phyloP scores from a whole-genome alignment of 2,113 vertebrate genomes.

The Passerina amoena region DNA sequence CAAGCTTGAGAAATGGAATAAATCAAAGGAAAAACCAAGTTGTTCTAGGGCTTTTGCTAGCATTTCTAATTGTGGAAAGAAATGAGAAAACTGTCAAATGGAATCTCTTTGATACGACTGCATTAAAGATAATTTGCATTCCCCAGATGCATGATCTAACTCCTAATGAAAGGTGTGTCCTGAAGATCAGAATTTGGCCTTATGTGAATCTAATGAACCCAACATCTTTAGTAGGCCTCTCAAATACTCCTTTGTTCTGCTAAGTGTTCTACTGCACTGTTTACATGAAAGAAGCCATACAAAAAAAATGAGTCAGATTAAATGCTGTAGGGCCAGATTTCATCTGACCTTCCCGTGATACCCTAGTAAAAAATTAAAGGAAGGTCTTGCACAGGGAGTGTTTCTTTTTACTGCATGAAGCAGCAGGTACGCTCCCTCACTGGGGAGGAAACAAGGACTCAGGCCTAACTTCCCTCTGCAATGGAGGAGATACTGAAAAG shows the following conservation, averaged over 20 bases:
- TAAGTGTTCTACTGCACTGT: conserved; percentile 1
- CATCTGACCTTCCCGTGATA: not conserved
- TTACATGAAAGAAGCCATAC: conserved; percentile 30
- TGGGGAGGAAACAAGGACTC: not conserved
- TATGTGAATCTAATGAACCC: conserved; percentile 20
- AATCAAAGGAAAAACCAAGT: conserved; percentile 10
- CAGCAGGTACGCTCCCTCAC: not conserved
- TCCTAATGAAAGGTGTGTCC: conserved; percentile 49
- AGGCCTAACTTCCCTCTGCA: not conserved
- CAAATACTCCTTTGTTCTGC: conserved; percentile 36
- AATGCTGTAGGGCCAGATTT: conserved; percentile 32
- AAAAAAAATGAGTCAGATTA: conserved; percentile 19
- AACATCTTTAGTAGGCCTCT: conserved; percentile 21
- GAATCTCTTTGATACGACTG: not conserved
- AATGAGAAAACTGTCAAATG: conserved; percentile 45
- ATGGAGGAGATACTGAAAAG: not conserved
- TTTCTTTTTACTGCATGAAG: not conserved
- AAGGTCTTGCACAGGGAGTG: not conserved
- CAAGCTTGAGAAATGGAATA: not conserved
- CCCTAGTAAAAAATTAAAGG: conserved; percentile 8
- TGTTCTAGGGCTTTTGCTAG: conserved; percentile 19
- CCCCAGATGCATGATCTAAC: conserved; percentile 1
- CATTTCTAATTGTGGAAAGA: conserved; percentile 39
- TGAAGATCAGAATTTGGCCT: conserved; percentile 29
- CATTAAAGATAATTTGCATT: conserved; percentile 42